Percentiles rank a stretch among this genome's conserved stretches.
Conservation (phyloP, 1,140 invertebrate species). For the Tribolium castaneum region DNA sequence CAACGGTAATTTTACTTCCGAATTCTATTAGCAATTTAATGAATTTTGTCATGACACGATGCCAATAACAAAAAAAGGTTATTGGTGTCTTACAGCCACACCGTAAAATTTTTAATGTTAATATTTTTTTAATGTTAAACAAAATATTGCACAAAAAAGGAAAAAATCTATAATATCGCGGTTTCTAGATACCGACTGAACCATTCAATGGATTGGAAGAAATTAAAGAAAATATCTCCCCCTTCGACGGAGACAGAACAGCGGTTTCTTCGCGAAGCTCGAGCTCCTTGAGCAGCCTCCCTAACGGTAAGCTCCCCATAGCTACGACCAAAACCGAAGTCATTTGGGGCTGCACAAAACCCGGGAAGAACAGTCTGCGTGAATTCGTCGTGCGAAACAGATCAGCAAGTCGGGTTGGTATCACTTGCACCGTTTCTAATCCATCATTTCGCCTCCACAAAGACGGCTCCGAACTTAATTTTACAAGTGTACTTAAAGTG, state of each 20-base stretch:
- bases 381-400: conserved; percentile 67
- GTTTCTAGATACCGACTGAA: too few relatives aligned
- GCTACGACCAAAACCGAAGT: conserved; percentile 65
- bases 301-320: conserved; percentile 65
- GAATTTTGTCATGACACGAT: too few relatives aligned
- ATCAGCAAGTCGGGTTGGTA: conserved; percentile 65
- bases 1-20: too few relatives aligned
- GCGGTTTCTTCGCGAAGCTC: conserved; percentile 46
- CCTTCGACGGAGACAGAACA: conserved; percentile 21
- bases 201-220: conserved; percentile 5
- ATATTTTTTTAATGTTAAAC: too few relatives aligned
- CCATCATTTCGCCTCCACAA: conserved; percentile 55
- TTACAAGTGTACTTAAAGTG: conserved; percentile 57
- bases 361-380: conserved; percentile 64
- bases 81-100: too few relatives aligned
- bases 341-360: conserved; percentile 67
- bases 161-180: too few relatives aligned
- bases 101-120: too few relatives aligned
- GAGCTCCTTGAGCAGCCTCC: conserved; percentile 57
- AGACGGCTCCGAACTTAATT: conserved; percentile 51
- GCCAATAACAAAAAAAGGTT: too few relatives aligned
- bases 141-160: too few relatives aligned
- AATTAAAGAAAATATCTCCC: conserved; percentile 38
- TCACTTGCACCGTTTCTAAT: conserved; percentile 63
- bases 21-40: too few relatives aligned